A percentile compares a stretch with the other conserved stretches of the same genome.
Conservation (phyloP, 2,797 vertebrate species). For the Gymnothorax reevesii region DNA sequence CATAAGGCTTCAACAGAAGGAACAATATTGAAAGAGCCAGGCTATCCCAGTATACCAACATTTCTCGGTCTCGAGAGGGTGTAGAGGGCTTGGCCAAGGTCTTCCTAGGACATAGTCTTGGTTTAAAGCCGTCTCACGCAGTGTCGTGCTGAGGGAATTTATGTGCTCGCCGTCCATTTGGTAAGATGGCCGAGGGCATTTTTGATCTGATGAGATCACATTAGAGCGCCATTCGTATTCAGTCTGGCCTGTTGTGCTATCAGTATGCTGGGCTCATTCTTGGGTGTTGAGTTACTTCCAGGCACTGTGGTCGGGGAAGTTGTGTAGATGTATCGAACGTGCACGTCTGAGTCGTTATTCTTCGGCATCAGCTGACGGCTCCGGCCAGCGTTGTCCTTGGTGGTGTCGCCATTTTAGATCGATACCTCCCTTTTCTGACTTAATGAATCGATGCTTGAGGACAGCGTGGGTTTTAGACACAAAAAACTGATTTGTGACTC, state of each 20-base stretch:
- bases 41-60: slow-evolving; percentile 32
- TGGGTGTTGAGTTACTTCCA: not conserved
- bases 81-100: not conserved
- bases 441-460: not conserved
- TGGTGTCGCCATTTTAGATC: not conserved
- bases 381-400: not conserved
- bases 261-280: not conserved
- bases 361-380: not conserved
- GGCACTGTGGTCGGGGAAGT: not conserved
- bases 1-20: slow-evolving; percentile 21
- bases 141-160: not conserved
- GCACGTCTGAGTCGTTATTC: not conserved
- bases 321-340: not conserved
- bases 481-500: not conserved
- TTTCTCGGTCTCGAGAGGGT: slow-evolving; percentile 39
- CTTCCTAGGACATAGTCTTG: not conserved
- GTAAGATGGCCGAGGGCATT: slow-evolving; percentile 27
- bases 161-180: slow-evolving; percentile 26
- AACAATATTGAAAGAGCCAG: slow-evolving; percentile 2
- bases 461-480: not conserved
- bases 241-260: not conserved
- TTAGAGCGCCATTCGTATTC: not conserved
- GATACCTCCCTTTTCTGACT: not conserved
- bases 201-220: not conserved
- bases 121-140: slow-evolving; percentile 19